Evolutionary conservation across 2,797 vertebrate species (phyloP), one percentile per base, ranked within the genome.

Genomic region (Mycteria americana): DNA sequence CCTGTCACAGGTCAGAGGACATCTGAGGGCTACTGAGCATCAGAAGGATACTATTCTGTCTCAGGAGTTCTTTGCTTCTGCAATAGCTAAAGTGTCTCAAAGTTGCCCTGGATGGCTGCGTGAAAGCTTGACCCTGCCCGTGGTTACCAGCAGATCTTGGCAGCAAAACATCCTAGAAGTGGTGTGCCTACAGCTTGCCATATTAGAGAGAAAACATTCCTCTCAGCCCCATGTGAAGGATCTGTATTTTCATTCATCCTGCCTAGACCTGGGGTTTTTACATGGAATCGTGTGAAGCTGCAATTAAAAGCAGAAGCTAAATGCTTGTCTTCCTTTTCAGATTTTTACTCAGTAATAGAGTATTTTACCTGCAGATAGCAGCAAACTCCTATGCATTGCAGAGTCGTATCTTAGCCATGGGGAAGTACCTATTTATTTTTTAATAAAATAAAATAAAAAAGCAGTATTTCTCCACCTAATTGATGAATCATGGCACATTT

Each of bases 361-460:
- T 85, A 93, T 93, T 92, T 96, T 96, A 97, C 97, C 96, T 97
- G 97, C 91, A 97, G 97, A 97, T 97, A 97, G 96, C 96, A 97
- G 97, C 93, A 97, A 89, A 97, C 88, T 92, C 88, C 92, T 96
- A 46, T 93, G 83, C 82, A 93, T 87, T 93, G 82, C 74, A 84
- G 50, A 72, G 88, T 57, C 24, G 74, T 64, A 68, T 74, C 64
- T 91, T 67, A 77, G 35, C 37, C 59, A 35, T 57, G 37, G 41
- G 68, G 46, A 96, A 83, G 28, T 27, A 54, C 27, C 45, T 92
- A 41, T 89, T 80, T 85, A 37, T 81, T 91, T 94, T 90, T 53
- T 13, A 90, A 72, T 77, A 67, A 85, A 78, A 75, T 43, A 39
- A 62, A 31, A 54, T 12, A 50, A 79, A 59, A 69, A 72, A 56